Conservation (phyloP, 1,140 invertebrate species). For the Calephelis virginiensis region DNA sequence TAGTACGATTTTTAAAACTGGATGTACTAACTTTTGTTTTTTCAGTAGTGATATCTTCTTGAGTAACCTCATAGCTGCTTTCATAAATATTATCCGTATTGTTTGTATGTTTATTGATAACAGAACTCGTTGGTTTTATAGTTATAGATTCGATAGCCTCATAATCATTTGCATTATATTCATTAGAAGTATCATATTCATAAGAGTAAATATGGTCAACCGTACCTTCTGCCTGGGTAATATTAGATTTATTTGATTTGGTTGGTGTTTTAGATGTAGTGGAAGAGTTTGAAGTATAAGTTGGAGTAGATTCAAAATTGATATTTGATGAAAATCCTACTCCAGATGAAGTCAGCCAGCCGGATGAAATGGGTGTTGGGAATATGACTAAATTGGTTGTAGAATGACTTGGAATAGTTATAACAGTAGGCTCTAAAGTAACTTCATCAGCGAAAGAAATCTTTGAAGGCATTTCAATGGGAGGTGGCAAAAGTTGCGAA, state of each 20-base stretch:
- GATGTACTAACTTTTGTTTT: constrained; percentile 50
- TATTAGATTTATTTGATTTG: constrained; percentile 31
- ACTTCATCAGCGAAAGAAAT: constrained; percentile 32
- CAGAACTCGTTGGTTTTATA: not conserved
- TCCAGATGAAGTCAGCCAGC: constrained; percentile 66
- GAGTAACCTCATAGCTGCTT: constrained; percentile 41
- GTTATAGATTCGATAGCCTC: not conserved
- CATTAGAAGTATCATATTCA: constrained; percentile 39
- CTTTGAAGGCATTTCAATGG: constrained; percentile 50
- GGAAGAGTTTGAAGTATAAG: constrained; percentile 44
- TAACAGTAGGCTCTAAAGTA: constrained; percentile 23
- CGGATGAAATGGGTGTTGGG: constrained; percentile 61
- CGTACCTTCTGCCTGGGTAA: constrained; percentile 41
- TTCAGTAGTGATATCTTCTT: constrained; percentile 47
- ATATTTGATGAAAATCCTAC: constrained; percentile 65
- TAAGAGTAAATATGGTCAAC: constrained; percentile 48
- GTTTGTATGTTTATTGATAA: not conserved
- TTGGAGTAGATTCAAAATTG: constrained; percentile 56
- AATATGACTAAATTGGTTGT: constrained; percentile 52
- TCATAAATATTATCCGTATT: constrained; percentile 8
- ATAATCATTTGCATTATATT: constrained; percentile 17
- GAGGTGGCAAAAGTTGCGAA: constrained; percentile 59
- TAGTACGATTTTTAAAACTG: constrained; percentile 54
- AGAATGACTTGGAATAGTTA: constrained; percentile 28
- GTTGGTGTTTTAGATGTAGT: constrained; percentile 34